A percentile compares a stretch with the other conserved stretches of the same genome.
phyloP scores from a whole-genome alignment of 2,888 invertebrate genomes.

The Lycaena phlaeas region DNA sequence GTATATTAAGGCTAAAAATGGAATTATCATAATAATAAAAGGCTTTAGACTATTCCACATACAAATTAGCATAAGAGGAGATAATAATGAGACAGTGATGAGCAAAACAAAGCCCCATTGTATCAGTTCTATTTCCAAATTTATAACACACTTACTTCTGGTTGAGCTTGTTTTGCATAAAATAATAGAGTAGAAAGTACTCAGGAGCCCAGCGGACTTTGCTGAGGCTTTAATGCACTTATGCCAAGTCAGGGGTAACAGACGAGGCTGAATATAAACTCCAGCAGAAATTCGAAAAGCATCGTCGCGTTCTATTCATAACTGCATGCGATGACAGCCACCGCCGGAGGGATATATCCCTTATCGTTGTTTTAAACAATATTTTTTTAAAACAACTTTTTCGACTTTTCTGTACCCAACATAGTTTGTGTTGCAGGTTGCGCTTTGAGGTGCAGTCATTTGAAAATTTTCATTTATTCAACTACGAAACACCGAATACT shows the following conservation, averaged over 20 bases:
- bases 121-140: conserved; percentile 30
- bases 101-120: conserved; percentile 41
- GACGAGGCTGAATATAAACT: conserved; percentile 33
- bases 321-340: conserved; percentile 20
- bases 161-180: conserved; percentile 51
- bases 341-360: conserved; percentile 16
- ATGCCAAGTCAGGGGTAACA: conserved; percentile 33
- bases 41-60: too few species aligned
- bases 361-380: conserved; percentile 17
- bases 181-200: conserved; percentile 41
- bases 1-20: too few species aligned
- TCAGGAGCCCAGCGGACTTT: conserved; percentile 28
- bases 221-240: conserved; percentile 51
- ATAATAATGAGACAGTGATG: too few species aligned
- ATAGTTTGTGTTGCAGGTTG: conserved; percentile 7
- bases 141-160: conserved; percentile 39
- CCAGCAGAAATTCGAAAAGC: conserved; percentile 29
- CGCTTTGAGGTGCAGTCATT: conserved; percentile 18
- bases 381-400: conserved; percentile 26
- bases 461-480: conserved; percentile 13
- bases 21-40: too few species aligned
- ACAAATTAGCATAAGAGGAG: too few species aligned
- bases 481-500: conserved; percentile 2
- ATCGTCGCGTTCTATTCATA: conserved; percentile 25
- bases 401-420: conserved; percentile 15